Evolutionary conservation across 2,888 invertebrate genomes (phyloP), one percentile per base, ranked within the genome.

Genomic region (Nomada fabriciana): DNA sequence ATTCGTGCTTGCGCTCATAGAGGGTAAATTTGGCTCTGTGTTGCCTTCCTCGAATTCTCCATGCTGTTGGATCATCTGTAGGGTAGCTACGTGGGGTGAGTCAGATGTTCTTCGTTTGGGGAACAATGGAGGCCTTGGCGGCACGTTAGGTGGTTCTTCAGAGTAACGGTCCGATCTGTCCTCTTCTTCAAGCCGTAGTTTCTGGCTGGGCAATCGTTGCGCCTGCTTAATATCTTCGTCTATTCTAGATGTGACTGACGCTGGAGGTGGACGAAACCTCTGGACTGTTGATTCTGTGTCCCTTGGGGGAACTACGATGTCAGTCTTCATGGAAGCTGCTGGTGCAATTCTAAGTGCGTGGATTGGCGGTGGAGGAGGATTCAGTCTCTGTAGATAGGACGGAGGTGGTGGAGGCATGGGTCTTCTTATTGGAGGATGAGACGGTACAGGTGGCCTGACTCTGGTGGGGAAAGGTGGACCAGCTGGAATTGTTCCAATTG

Each of bases 21-120:
- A n/a, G 1, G 71, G n/a, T 2, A 42, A n/a, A 59, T 47, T 82
- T 1, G 65, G 1, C 25, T 84, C 83, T 2, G 80, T 84, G 5
- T 84, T 72, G 0, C 87, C 89, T 5, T 88, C 89, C 20, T 90
- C 91, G 25, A 89, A 75, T 18, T 91, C 91, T 0, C 90, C 91
- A 9, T 91, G 93, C 68, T 94, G 94, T 89, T 96, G 96, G 63
- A 96, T 94, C 96, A 96, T 96, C 93, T 96, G 96, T 50, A 96
- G 91, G 0, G 96, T 96, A 15, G 96, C 95, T 0, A 96, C 95
- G 80, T 94, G 94, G 0, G 95, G 95, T 42, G 95, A 94, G 13
- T 95, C 93, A 2, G 93, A 88, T 11, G 91, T 93, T 84, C 94
- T 91, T 71, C 94, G 92, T 70, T 94, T 95, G 0, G 94, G 92